Base-by-base conservation (phyloP, 1,140 invertebrate genomes). In the Papilio polytes region DNA sequence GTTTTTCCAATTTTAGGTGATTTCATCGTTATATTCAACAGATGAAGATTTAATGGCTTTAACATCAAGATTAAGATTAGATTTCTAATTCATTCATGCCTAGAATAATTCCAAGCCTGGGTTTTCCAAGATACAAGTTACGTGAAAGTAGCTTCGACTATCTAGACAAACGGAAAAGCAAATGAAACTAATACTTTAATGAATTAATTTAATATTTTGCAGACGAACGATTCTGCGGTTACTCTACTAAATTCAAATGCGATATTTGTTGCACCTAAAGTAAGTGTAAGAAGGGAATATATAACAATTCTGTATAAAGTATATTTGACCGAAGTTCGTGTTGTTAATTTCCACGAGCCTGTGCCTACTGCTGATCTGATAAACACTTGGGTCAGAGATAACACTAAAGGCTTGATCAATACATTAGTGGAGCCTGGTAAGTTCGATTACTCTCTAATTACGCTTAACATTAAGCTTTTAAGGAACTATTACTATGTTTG, bases 371-470 rank as follows among this genome's bases (percentile, higher is more conserved):
- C 94, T 0, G 74, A 91, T 2, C 59, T 72, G 0, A 96, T 98
- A 56, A 98, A 98, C 85, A 81, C 88, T 22, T 98, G 97, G 97
- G 96, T 97, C 6, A 91, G 89, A 13, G 81, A 95, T 1, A 86
- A 89, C 36, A 98, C 97, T 0, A 89, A 94, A 15, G 95, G 96
- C 8, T 94, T 96, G 36, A 97, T 98, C 74, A 90, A 94, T 10
- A 87, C 95, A 48, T 90, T 97, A 46, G 88, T 96, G 2, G 93
- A 95, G 51, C 85, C 94, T 72, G 83, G 89, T 89, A 86, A 85
- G 85, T 84, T 18, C 0, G 15, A 73, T 73, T 73, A 20, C 18
- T 46, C 10, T n/a, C 3, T 36, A 73, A 73, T n/a, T 73, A n/a
- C 2, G 3, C 12, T 13, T 48, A 48, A 48, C 9, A 9, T 10